Evolutionary conservation across 1,140 invertebrate genomes (phyloP).

Genomic region (Magallana gigas): DNA sequence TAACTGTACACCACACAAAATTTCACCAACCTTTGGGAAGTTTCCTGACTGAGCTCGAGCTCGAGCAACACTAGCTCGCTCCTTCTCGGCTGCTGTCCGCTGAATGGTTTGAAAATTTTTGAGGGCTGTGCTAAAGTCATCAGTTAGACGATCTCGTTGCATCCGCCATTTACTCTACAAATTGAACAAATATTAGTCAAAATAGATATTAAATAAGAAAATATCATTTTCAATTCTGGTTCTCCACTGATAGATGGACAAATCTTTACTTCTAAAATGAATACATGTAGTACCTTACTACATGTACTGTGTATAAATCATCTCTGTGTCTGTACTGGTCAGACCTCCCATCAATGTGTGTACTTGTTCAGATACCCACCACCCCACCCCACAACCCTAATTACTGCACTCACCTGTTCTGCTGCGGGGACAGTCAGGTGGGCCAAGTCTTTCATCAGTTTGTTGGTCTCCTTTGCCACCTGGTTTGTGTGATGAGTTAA

Average conservation of each 20-base stretch:
- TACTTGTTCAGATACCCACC: too few relatives aligned
- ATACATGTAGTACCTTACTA: too few relatives aligned
- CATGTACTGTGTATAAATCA: too few relatives aligned
- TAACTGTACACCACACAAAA: too few relatives aligned
- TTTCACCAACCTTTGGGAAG: neutral
- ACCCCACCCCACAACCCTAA: too few relatives aligned
- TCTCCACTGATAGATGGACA: too few relatives aligned
- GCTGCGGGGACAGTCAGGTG: slow-evolving; percentile 81
- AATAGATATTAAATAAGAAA: neutral
- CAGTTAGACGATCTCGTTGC: slow-evolving; percentile 93
- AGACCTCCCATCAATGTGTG: too few relatives aligned
- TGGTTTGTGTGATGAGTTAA: slow-evolving; percentile 97
- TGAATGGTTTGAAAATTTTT: slow-evolving; percentile 91
- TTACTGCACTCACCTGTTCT: slow-evolving; percentile 79
- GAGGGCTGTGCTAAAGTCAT: slow-evolving; percentile 95
- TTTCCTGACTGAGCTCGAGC: slow-evolving; percentile 79
- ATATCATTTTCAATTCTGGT: too few relatives aligned
- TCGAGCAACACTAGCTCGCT: slow-evolving; percentile 85
- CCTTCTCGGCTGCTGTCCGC: slow-evolving; percentile 89
- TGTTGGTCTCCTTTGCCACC: slow-evolving; percentile 95
- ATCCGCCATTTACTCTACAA: slow-evolving; percentile 91
- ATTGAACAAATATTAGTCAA: neutral
- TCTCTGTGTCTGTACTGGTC: too few relatives aligned
- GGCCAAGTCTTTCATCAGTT: slow-evolving; percentile 89
- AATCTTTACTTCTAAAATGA: too few relatives aligned